These are phyloP conservation scores for Tinamus guttatus DNA, from an alignment of 2,113 vertebrate species.

Conservation along the genomic window DNA sequence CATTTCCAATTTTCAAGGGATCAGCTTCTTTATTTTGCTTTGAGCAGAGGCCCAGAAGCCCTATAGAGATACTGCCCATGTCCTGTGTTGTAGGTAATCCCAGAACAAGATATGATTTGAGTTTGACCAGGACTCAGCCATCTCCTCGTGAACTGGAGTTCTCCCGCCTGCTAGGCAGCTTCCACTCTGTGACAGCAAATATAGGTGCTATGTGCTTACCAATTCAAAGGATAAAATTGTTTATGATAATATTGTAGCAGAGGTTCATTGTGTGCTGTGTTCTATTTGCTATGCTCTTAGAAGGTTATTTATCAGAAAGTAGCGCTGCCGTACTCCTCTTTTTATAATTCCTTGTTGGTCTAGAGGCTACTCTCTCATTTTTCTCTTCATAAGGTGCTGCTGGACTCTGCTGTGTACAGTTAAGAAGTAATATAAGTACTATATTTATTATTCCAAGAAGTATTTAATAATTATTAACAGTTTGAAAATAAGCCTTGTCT, in stretches of 20 bases:
- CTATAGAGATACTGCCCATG: background rate
- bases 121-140: background rate
- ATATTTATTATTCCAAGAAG: constrained; percentile 73
- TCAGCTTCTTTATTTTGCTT: constrained; percentile 55
- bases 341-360: background rate
- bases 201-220: background rate
- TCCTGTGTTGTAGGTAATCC: background rate
- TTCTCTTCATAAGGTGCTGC: constrained; percentile 33
- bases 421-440: constrained; percentile 61
- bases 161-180: background rate
- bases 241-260: background rate
- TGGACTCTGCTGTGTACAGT: constrained; percentile 30
- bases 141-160: background rate
- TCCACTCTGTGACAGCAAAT: background rate
- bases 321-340: background rate
- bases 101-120: background rate
- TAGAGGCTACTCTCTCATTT: background rate
- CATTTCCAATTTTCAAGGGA: constrained; percentile 20
- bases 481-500: constrained; percentile 66
- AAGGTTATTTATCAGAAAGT: background rate
- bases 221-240: background rate
- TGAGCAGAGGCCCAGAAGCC: background rate
- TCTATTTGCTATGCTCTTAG: background rate
- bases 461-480: constrained; percentile 75
- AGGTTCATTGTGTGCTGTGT: background rate